Percentiles rank a stretch among this genome's conserved stretches.
phyloP scores from a whole-genome alignment of 2,113 vertebrate species.

The Mastomys coucha region DNA sequence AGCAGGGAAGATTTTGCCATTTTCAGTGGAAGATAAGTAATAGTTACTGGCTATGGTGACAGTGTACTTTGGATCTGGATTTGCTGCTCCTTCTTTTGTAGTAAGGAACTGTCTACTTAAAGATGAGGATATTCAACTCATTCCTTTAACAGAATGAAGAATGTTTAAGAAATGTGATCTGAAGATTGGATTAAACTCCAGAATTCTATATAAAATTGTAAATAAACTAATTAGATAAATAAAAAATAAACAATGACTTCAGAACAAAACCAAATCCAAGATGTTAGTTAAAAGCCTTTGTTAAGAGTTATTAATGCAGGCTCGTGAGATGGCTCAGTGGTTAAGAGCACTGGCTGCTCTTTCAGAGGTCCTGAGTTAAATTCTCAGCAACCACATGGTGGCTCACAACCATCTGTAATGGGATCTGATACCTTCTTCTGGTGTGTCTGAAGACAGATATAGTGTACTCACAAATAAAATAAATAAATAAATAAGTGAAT shows the following conservation, averaged over 20 bases:
- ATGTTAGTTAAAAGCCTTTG: not conserved
- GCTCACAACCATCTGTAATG: no score
- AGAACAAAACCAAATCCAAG: not conserved
- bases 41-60: slow-evolving; percentile 91
- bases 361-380: no score
- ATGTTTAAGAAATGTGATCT: not conserved
- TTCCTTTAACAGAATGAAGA: slow-evolving; percentile 56
- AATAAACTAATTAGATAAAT: not conserved
- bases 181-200: not conserved
- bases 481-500: not conserved
- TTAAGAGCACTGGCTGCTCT: no score
- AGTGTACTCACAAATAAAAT: no score
- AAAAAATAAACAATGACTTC: slow-evolving; percentile 19
- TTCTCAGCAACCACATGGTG: no score
- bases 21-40: slow-evolving; percentile 97
- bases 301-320: not conserved
- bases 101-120: slow-evolving; percentile 97
- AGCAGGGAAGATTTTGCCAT: slow-evolving; percentile 95
- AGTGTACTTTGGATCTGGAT: slow-evolving; percentile 93
- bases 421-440: no score
- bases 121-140: slow-evolving; percentile 88
- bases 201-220: not conserved
- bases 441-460: no score
- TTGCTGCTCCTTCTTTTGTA: slow-evolving; percentile 92
- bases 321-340: no score